Conservation (phyloP, 1,140 invertebrate species). For the Melanaphis sacchari region DNA sequence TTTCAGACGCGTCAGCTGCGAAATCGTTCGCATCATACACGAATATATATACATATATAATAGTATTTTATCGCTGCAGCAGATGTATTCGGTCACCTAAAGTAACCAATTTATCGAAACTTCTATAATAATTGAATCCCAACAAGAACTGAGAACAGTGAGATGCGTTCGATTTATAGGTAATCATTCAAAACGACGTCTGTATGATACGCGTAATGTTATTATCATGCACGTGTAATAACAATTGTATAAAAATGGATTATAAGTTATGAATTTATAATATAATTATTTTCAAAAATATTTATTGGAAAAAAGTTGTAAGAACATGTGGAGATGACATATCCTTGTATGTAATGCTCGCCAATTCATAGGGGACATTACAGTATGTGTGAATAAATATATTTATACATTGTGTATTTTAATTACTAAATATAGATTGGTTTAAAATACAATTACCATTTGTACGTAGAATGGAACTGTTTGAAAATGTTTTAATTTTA, state of each 20-base stretch:
- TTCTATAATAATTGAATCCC: background rate
- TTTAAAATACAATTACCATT: background rate
- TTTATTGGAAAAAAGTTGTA: background rate
- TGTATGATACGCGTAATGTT: background rate
- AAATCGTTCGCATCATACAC: background rate
- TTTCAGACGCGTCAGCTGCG: background rate
- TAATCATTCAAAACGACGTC: background rate
- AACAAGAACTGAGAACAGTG: background rate
- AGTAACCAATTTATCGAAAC: background rate
- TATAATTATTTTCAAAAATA: background rate
- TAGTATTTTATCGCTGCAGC: background rate
- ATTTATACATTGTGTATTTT: background rate
- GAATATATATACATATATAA: background rate
- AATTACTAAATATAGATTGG: background rate
- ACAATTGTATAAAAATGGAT: no score
- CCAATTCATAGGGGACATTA: no score
- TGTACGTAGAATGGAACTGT: background rate
- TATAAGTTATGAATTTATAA: background rate
- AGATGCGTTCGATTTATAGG: background rate
- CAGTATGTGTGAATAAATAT: no score
- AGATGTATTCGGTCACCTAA: background rate
- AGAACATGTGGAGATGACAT: no score
- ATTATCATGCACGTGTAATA: no score
- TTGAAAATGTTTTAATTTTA: background rate
- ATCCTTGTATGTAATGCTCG: no score